Evolutionary conservation across 2,797 vertebrate species (phyloP).

Genomic region (Otolemur crassicaudatus): DNA sequence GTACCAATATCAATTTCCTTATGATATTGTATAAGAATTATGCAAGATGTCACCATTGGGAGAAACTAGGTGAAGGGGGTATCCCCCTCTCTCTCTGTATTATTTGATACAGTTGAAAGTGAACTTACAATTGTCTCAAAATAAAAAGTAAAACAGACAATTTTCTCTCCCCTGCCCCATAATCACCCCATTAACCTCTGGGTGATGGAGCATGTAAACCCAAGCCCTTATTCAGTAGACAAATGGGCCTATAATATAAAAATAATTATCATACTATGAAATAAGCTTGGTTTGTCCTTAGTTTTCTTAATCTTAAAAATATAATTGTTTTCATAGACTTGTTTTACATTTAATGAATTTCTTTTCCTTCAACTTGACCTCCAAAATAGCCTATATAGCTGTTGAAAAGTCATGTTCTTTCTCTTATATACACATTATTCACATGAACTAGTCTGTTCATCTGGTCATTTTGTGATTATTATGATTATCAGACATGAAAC

Average conservation of each 20-base stretch:
- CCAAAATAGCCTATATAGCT: not conserved
- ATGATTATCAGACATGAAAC: not conserved
- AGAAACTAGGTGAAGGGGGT: not conserved
- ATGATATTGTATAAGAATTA: not conserved
- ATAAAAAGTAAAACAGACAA: not conserved
- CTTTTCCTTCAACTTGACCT: constrained; percentile 29
- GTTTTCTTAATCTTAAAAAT: constrained; percentile 31
- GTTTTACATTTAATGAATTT: constrained; percentile 30
- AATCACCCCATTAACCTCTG: not conserved
- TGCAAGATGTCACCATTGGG: not conserved
- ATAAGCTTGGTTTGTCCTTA: constrained; percentile 2
- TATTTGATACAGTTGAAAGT: not conserved
- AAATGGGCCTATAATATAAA: not conserved
- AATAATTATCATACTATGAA: not conserved
- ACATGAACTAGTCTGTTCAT: not conserved
- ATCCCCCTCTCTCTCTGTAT: not conserved
- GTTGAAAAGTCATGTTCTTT: not conserved
- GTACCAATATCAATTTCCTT: not conserved
- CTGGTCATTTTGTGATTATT: not conserved
- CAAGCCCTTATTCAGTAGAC: not conserved
- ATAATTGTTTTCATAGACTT: not conserved
- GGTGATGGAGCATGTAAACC: not conserved
- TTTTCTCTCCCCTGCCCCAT: not conserved
- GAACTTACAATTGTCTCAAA: not conserved
- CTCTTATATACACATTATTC: not conserved